Percentiles rank a stretch among this genome's conserved stretches.
phyloP scores from a whole-genome alignment of 2,888 invertebrate species.

The Poecilus cupreus region DNA sequence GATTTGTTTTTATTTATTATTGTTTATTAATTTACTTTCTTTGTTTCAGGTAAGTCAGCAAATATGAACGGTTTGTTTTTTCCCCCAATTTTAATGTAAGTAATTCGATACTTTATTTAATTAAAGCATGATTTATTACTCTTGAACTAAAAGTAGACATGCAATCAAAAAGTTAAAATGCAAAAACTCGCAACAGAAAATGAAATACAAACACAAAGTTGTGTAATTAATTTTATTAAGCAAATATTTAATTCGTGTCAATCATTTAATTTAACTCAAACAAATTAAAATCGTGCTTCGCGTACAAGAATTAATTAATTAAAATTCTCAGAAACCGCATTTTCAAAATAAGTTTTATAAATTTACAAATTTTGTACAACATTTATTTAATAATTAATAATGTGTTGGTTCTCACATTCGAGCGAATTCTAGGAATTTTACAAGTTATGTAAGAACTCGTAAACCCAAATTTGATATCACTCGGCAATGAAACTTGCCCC shows the following conservation, averaged over 20 bases:
- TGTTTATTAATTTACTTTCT: slow-evolving; percentile 13
- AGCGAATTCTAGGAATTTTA: background rate
- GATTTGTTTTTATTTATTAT: background rate
- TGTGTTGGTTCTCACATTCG: background rate
- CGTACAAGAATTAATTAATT: background rate
- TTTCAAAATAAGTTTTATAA: background rate
- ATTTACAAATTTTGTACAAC: background rate
- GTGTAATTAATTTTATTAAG: slow-evolving; percentile 6
- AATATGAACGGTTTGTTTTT: background rate
- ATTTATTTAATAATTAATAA: background rate
- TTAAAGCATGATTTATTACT: background rate
- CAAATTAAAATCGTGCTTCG: background rate
- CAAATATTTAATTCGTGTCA: slow-evolving; percentile 17
- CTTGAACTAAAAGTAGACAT: background rate
- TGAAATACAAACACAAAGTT: slow-evolving; percentile 6
- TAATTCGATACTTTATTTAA: background rate
- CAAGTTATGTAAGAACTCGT: background rate
- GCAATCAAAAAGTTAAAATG: background rate
- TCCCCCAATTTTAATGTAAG: background rate
- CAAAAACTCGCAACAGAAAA: background rate
- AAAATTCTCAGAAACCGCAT: background rate
- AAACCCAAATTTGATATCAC: background rate
- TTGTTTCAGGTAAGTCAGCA: slow-evolving; percentile 39
- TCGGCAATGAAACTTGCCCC: too few species aligned
- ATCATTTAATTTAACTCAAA: slow-evolving; percentile 2